Evolutionary conservation across 2,113 vertebrate genomes (phyloP), one percentile per base, ranked within the genome.

Genomic region (Peromyscus maniculatus): DNA sequence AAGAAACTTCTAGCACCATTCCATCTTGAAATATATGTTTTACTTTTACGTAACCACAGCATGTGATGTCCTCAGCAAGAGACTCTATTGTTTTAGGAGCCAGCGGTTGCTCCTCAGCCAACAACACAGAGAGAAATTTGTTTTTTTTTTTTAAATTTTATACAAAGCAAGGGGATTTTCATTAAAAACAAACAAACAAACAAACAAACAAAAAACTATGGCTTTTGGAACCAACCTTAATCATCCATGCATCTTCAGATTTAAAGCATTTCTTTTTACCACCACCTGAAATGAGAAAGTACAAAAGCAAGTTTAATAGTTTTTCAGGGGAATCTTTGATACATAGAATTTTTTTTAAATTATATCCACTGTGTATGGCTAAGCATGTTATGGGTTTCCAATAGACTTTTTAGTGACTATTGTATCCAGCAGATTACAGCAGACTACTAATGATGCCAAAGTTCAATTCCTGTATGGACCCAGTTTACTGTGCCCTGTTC

Each of bases 251-350:
- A 46, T 16, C 15, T 11, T 33, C n/a, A 66, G 59, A 46, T 64
- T 28, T 86, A 66, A 86, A 12, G 15, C 26, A 55, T n/a, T 26
- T 55, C 46, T 52, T 52, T 28, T 22, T 22, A 36, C 28, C 28
- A 36, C 77, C 21, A 77, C 19, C 1, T 64, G 36, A 96, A 93
- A 95, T 82, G 26, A 95, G 33, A 91, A 16, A 89, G 10, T 82
- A 92, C 9, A 33, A 89, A 96, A 83, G 28, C 3, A 89, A 91
- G 62, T 89, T 80, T 66, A 80, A 57, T 91, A 82, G 83, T 93
- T 84, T 94, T 5, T n/a, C 57, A 66, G 59, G 24, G 52, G 12
- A 82, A n/a, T 71, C 24, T 87, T 33, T 52, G 46, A 82, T 69
- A 8, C 3, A 1, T 36, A 49, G 89, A 15, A 67, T 31, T 69